These are phyloP conservation scores for Drosophila fungiperda DNA, from an alignment of 2,888 invertebrate species.

Conservation along the genomic window DNA sequence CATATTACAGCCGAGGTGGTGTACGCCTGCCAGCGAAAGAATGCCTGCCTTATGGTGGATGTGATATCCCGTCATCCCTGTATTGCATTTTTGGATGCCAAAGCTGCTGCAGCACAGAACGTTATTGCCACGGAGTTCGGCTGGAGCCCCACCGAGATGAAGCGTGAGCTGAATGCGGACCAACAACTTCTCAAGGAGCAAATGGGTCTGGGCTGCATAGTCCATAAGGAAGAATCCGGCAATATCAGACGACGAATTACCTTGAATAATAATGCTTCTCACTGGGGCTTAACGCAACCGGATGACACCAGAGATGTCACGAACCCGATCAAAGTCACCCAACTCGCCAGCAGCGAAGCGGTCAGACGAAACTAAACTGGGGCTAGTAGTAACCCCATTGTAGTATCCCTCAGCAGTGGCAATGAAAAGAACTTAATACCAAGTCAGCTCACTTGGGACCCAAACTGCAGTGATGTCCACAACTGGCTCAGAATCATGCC, in stretches of 20 bases:
- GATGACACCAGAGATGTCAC: not conserved
- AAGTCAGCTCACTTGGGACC: not conserved
- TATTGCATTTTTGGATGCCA: conserved; percentile 97
- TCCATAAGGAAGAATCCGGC: not conserved
- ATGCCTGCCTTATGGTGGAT: conserved; percentile 97
- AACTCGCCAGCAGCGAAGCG: not conserved
- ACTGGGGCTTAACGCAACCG: no score
- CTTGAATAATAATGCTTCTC: not conserved
- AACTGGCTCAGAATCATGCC: not conserved
- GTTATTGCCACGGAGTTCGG: conserved; percentile 98
- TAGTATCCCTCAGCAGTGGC: not conserved
- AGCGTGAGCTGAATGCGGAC: conserved; percentile 92
- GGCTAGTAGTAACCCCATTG: no score
- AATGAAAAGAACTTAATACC: not conserved
- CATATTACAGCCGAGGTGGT: conserved; percentile 98
- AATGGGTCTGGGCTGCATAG: conserved; percentile 90
- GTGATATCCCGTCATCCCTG: conserved; percentile 97
- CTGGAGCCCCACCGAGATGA: conserved; percentile 92
- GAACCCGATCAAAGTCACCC: no score
- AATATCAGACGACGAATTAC: not conserved
- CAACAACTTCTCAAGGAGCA: conserved; percentile 94
- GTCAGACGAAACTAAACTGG: no score
- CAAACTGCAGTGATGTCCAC: not conserved
- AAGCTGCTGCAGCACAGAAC: conserved; percentile 96
- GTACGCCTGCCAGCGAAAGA: conserved; percentile 95